Percentiles rank a stretch among this genome's conserved stretches.
Evolutionary conservation across 2,888 invertebrate genomes (phyloP).

Genomic region (Atethmia centrago): DNA sequence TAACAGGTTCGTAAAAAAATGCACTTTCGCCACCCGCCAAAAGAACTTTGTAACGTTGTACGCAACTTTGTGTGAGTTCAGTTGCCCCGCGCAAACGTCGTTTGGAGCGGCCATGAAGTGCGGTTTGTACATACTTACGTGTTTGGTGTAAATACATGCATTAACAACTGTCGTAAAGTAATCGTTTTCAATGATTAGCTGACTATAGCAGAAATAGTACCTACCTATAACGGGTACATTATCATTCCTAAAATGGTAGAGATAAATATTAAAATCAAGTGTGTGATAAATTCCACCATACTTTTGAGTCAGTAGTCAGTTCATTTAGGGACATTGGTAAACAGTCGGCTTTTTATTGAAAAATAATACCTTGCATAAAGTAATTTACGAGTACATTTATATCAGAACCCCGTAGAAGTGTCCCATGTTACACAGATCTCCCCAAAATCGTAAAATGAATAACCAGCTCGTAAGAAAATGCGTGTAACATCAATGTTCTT

Average conservation of each 20-base stretch:
- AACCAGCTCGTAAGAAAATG: conserved; percentile 19
- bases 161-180: neutral
- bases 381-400: conserved; percentile 32
- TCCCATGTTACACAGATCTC: conserved; percentile 45
- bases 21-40: neutral
- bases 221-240: neutral
- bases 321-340: too few relatives aligned
- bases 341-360: conserved; percentile 15
- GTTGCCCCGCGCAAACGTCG: neutral
- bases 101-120: conserved; percentile 8
- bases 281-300: neutral
- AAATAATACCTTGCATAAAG: neutral
- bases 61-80: neutral
- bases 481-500: conserved; percentile 42
- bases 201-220: neutral
- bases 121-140: conserved; percentile 44
- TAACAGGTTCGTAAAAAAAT: neutral
- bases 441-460: conserved; percentile 22
- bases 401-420: conserved; percentile 38
- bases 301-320: neutral
- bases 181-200: conserved; percentile 22
- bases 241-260: neutral
- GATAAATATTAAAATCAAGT: neutral
- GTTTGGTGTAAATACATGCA: conserved; percentile 39
- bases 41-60: neutral